Conservation (phyloP, 2,888 invertebrate genomes). For the Lasiommata megera region DNA sequence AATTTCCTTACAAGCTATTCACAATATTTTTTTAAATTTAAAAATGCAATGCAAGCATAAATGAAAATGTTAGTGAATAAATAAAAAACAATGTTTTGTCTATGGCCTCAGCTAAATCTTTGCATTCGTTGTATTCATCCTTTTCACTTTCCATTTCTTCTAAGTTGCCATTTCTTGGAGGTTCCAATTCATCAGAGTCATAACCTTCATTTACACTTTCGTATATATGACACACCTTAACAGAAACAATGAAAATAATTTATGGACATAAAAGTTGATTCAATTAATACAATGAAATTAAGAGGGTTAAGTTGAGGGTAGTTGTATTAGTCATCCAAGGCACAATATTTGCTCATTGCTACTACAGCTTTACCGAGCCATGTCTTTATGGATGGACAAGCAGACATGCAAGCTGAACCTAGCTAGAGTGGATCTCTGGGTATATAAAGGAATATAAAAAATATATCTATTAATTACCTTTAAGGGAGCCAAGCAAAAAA, state of each 20-base stretch:
- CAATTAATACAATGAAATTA: too few relatives aligned
- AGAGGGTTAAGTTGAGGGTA: too few relatives aligned
- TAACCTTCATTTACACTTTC: constrained; percentile 55
- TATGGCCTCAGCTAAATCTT: constrained; percentile 56
- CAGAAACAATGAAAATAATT: neutral
- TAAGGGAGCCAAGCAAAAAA: constrained; percentile 57
- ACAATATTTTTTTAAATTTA: constrained; percentile 30
- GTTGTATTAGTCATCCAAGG: too few relatives aligned
- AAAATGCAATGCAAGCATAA: constrained; percentile 57
- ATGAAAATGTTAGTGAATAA: constrained; percentile 53
- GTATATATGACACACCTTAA: constrained; percentile 44
- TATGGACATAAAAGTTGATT: too few relatives aligned
- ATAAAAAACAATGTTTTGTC: constrained; percentile 60
- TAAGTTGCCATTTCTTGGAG: constrained; percentile 44
- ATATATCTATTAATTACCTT: constrained; percentile 61
- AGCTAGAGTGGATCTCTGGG: too few relatives aligned
- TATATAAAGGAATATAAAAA: too few relatives aligned
- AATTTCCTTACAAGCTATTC: neutral
- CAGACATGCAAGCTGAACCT: too few relatives aligned
- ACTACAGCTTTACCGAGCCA: too few relatives aligned
- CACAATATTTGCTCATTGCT: too few relatives aligned
- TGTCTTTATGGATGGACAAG: too few relatives aligned
- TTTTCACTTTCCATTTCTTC: constrained; percentile 65
- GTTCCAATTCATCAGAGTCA: constrained; percentile 51
- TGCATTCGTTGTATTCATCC: constrained; percentile 43